Conservation (phyloP, 2,113 vertebrate genomes). For the Lepus europaeus region DNA sequence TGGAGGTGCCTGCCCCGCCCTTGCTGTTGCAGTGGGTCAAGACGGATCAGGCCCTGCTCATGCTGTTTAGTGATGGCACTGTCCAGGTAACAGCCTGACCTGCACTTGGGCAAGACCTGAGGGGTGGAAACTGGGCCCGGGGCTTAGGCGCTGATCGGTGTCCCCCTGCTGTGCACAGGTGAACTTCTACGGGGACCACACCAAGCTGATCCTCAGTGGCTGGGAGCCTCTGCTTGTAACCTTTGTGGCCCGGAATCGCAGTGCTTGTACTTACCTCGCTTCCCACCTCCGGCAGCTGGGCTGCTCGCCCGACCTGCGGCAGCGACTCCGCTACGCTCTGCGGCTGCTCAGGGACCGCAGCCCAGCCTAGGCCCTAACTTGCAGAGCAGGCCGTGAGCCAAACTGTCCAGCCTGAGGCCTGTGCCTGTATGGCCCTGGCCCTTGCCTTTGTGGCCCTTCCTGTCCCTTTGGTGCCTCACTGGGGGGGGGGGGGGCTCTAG, state of each 20-base stretch:
- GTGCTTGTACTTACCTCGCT: constrained; percentile 94
- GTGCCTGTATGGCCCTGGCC: constrained; percentile 27
- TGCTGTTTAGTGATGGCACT: constrained; percentile 97
- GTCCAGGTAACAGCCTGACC: constrained; percentile 91
- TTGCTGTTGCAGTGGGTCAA: constrained; percentile 98
- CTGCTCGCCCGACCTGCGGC: constrained; percentile 93
- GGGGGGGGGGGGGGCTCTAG: constrained; percentile 50
- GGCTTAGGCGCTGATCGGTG: neutral
- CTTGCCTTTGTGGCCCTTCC: constrained; percentile 53
- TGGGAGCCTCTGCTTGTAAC: constrained; percentile 95
- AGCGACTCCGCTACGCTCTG: constrained; percentile 93
- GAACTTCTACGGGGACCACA: constrained; percentile 98
- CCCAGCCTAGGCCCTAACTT: constrained; percentile 86
- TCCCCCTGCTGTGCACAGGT: constrained; percentile 88
- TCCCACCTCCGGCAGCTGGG: constrained; percentile 93
- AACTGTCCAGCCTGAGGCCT: neutral
- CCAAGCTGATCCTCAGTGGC: constrained; percentile 97
- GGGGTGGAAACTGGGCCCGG: neutral
- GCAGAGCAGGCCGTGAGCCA: neutral
- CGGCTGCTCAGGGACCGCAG: constrained; percentile 94
- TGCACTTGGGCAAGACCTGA: neutral
- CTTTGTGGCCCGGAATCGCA: constrained; percentile 95
- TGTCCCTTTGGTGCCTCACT: constrained; percentile 75
- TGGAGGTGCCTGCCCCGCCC: constrained; percentile 86
- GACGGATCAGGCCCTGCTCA: constrained; percentile 96